Evolutionary conservation across 2,888 invertebrate genomes (phyloP), one percentile per base, ranked within the genome.

Genomic region (Aromia moschata): DNA sequence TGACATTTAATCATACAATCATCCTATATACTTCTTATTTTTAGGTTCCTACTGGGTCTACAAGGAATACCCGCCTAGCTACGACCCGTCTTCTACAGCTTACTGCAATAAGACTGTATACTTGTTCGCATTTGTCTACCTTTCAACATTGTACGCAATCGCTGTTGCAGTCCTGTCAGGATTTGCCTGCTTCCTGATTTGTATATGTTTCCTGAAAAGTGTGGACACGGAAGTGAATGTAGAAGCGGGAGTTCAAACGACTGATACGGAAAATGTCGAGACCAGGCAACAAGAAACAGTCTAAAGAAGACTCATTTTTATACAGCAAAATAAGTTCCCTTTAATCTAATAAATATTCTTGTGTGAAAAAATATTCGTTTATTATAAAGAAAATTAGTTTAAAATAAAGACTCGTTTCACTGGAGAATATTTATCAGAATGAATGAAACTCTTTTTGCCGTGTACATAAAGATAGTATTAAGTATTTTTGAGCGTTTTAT

Each of bases 61-160:
- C 46, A 72, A 67, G 46, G 77, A 77, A 60, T 78, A 77, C 51
- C 72, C 76, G 66, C 78, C 78, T 11, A 74, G 73, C 17, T 77
- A 74, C 60, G 67, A 69, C 2, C 52, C 64, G 7, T 38, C 60
- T 33, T 43, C 41, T 10, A 67, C 63, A 17, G 58, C 55, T 1
- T 77, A 76, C 56, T 78, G 78, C 65, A 67, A 76, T 54, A 76
- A 76, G 62, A 74, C 73, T n/a, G 71, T 74, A 0, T 78, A 77
- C 44, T 51, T 74, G 59, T 68, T 76, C 40, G 74, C 77, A 5
- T 77, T 78, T 62, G 62, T 69, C 52, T 73, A 75, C 40, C 40
- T 77, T 2, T 68, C 71, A 0, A 25, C 72, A 7, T 30, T 69
- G 12, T 70, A 70, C 31, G 68, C 69, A 2, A 16, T 71, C 3